phyloP scores from a whole-genome alignment of 2,888 invertebrate species.

The Mythimna pallens region DNA sequence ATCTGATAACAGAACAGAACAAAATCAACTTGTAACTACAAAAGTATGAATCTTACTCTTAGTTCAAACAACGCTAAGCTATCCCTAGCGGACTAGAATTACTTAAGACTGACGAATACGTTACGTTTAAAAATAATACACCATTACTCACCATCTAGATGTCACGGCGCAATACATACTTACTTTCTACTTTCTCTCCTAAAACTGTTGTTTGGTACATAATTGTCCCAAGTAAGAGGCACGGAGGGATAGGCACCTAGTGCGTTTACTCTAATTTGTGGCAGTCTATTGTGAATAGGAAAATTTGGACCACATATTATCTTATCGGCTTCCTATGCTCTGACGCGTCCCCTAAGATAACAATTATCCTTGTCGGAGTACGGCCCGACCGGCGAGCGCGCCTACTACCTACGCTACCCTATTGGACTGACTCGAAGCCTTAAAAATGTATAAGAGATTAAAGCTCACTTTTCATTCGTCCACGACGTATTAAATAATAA shows the following conservation, averaged over 20 bases:
- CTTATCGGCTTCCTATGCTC: constrained; percentile 76
- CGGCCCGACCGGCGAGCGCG: constrained; percentile 7
- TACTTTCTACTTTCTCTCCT: constrained; percentile 82
- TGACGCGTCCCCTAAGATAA: constrained; percentile 69
- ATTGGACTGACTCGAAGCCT: constrained; percentile 78
- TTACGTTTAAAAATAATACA: constrained; percentile 62
- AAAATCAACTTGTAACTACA: constrained; percentile 46
- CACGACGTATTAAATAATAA: constrained; percentile 68
- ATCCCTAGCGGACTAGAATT: constrained; percentile 65
- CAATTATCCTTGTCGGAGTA: constrained; percentile 48
- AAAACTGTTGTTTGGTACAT: constrained; percentile 71
- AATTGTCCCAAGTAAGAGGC: constrained; percentile 66
- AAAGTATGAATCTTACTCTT: constrained; percentile 45
- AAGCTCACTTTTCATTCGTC: constrained; percentile 73
- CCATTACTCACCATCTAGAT: constrained; percentile 74
- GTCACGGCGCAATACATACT: constrained; percentile 68
- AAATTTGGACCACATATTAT: constrained; percentile 64
- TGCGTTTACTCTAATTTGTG: constrained; percentile 74
- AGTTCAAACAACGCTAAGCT: constrained; percentile 45
- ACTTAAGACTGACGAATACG: constrained; percentile 47
- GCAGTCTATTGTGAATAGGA: constrained; percentile 71
- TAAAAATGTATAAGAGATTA: constrained; percentile 76
- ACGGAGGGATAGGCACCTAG: constrained; percentile 71
- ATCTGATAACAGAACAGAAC: constrained; percentile 58
- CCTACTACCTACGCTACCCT: constrained; percentile 65